Base-by-base conservation (phyloP, 2,888 invertebrate genomes). In the Mimas tiliae region DNA sequence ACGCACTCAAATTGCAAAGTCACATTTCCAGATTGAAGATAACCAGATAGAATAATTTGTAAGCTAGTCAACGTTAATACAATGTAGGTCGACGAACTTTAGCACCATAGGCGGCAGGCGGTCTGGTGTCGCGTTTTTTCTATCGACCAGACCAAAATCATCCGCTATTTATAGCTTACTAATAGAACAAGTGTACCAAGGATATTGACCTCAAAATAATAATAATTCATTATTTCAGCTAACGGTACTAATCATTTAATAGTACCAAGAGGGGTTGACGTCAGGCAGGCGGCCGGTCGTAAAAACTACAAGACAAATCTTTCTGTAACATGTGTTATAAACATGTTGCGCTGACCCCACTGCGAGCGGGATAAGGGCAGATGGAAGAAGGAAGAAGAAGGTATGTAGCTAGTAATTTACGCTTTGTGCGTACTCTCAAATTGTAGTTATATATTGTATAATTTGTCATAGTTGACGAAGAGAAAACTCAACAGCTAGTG, bases 21-120 rank as follows among this genome's bases (percentile, higher is more conserved):
- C 9, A 16, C 16, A 16, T 9, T n/a, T 34, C n/a, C 14, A 55
- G 11, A 55, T 38, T 1, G 6, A 16, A 34, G 34, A 55, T 34
- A 55, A 34, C 12, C 27, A 55, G 33, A 53, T 34, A 33, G 34
- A 55, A 34, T 55, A 9, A 16, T 42, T 38, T 38, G 38, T 42
- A 42, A 38, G 11, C 38, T 7, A n/a, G 53, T 53, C 53, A 14
- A 33, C 53, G 27, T 38, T 12, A 58, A 58, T 42, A 42, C 58
- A 42, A 58, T 19, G 42, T 19, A 19, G 58, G 51, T 64, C 64
- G 51, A 51, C 34, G 64, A 64, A 51, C 64, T 48, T 38, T 14
- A 50, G 16, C 38, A 19, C 58, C 51, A 42, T 21, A 38, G 64
- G 64, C 64, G 64, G 64, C 64, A 64, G 38, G 64, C 64, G 38